Base-by-base conservation (phyloP, 2,888 invertebrate genomes). In the Drosophila fulvimacula region DNA sequence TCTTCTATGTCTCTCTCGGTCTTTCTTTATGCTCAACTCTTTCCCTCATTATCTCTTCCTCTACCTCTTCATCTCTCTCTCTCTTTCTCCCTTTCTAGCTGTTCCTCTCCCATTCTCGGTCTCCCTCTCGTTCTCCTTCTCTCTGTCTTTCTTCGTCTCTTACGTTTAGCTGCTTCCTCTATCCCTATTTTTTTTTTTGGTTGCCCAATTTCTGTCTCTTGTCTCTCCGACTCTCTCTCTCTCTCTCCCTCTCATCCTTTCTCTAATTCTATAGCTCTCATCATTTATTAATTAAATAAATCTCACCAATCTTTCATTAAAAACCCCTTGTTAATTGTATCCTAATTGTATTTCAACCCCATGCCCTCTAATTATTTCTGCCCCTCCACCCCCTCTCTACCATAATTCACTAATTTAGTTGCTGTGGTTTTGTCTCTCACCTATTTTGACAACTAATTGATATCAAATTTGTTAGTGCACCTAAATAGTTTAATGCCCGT, bases 371-470 rank as follows among this genome's bases (percentile, higher is more conserved):
- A 30, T 48, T 48, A 19, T 38, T n/a, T n/a, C 11, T 3, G 21
- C 10, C 13, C 19, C 17, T 0, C 6, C 5, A 11, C 9, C 19
- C 41, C 41, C 10, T 15, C 7, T 30, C 27, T 30, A 7, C n/a
- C 19, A 9, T 21, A 49, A 39, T 51, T 34, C 69, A 63, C 65
- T 80, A 76, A 82, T 78, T 76, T 71, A 69, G 69, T 68, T 53
- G 69, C 63, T 84, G 79, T 46, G 81, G 82, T 58, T 74, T 68
- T 64, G 72, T 65, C 55, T 67, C 55, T 65, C 85, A 77, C 77
- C 74, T 77, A 83, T 81, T 83, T 79, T 69, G 67, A 64, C 72
- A 77, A 79, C 79, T 82, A 83, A 83, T 83, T 83, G 79, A 84
- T 81, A 80, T 84, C 80, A 82, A 84, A 81, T 81, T 79, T 71